These are phyloP conservation scores for Scaptomyza graminum DNA, from an alignment of 1,140 invertebrate species.

Conservation along the genomic window DNA sequence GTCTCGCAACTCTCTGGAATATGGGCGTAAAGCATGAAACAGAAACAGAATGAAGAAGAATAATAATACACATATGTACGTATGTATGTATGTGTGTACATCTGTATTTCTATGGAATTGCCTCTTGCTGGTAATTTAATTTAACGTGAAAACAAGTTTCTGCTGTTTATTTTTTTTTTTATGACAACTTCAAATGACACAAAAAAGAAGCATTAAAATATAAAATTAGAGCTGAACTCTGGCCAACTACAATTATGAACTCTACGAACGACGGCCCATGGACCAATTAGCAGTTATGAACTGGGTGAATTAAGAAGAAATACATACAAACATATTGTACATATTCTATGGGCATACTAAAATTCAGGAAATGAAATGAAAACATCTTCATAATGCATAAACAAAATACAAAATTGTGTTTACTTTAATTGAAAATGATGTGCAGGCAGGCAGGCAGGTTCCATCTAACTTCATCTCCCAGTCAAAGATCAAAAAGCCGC, in stretches of 20 bases:
- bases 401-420: conserved; percentile 65
- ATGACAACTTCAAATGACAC: conserved; percentile 54
- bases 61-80: conserved; percentile 36
- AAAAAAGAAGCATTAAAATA: conserved; percentile 28
- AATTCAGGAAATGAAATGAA: conserved; percentile 21
- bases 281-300: conserved; percentile 59
- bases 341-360: background rate
- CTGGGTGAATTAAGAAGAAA: conserved; percentile 9
- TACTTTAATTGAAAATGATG: conserved; percentile 53
- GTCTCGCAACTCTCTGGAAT: conserved; percentile 28
- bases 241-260: conserved; percentile 41
- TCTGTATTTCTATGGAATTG: conserved; percentile 70
- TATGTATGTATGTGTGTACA: background rate
- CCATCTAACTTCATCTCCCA: conserved; percentile 5
- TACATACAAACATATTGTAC: no score
- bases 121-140: conserved; percentile 75
- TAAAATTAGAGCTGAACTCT: conserved; percentile 38
- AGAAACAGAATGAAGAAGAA: conserved; percentile 13
- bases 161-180: conserved; percentile 40
- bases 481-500: conserved; percentile 62
- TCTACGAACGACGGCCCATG: conserved; percentile 35
- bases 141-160: conserved; percentile 75
- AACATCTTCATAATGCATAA: conserved; percentile 40
- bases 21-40: conserved; percentile 50
- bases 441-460: conserved; percentile 27